Conservation (phyloP, 2,113 vertebrate genomes). For the Carettochelys insculpta region DNA sequence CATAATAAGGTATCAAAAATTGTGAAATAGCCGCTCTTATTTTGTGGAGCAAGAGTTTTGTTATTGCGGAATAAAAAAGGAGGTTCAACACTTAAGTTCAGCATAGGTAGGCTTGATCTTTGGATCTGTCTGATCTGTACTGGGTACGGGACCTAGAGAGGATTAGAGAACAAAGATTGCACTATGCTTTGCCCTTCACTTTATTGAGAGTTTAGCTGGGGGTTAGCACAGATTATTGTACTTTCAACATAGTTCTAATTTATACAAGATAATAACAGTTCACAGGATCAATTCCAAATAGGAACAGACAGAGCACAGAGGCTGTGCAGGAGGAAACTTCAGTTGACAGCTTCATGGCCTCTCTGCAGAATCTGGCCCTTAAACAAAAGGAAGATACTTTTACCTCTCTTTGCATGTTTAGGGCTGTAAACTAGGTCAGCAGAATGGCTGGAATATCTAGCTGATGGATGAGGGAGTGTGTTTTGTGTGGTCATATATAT, state of each 20-base stretch:
- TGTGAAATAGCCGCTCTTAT: background rate
- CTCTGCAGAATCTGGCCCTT: background rate
- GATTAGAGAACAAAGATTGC: background rate
- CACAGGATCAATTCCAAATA: background rate
- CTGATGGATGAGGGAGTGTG: background rate
- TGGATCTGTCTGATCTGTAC: background rate
- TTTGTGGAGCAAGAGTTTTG: background rate
- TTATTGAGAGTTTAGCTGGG: background rate
- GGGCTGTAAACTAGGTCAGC: background rate
- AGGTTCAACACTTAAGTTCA: background rate
- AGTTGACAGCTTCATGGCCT: background rate
- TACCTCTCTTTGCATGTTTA: background rate
- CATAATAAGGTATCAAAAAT: background rate
- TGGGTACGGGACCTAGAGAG: background rate
- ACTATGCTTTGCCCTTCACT: background rate
- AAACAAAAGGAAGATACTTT: background rate
- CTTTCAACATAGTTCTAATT: background rate
- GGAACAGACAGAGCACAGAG: background rate
- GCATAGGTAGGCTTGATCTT: background rate
- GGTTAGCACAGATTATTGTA: background rate
- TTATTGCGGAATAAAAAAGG: background rate
- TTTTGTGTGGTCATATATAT: background rate
- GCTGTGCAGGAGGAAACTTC: background rate
- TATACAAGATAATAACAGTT: background rate
- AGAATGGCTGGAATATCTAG: accelerated